Evolutionary conservation across 92 coral and sea anemone species (phyloP), one percentile per base, ranked within the genome.

Genomic region (Epizoanthus scotinus): DNA sequence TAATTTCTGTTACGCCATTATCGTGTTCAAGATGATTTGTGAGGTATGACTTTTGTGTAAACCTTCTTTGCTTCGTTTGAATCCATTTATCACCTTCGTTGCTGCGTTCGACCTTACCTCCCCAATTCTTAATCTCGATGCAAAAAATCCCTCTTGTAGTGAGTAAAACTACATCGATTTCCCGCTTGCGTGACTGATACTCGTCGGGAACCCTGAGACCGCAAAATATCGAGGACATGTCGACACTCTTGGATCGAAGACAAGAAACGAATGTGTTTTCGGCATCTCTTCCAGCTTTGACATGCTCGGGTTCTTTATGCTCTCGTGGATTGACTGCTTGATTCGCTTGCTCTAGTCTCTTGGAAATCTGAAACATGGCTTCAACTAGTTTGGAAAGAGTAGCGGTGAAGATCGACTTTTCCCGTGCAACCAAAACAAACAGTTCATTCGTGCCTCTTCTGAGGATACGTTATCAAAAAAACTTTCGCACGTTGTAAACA

Each of bases 121-220:
- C 77, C 98, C 98, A 93, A 28, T 90, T 93, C 78, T 95, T 95
- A 17, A 95, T 84, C 59, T 95, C 99, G 31, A 95, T 84, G 65
- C 96, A 89, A 55, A 89, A 86, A 27, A 95, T 87, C 20, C 99
- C 99, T 54, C 86, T 86, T 22, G 42, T 79, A 50, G 85, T 89
- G 20, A 95, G 86, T 65, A 95, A 80, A 73, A 95, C 99, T 6
- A 93, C 86, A 64, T 95, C 99, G 26, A 95, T 93, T 71, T 95
- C 99, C 42, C 95, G 85, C 77, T 86, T 93, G 72, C 99, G 86
- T 3, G 98, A 86, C 79, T 91, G 94, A 72, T 95, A 95, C 71
- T 90, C 91, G 53, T 95, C 99, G 24, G 99, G 98, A 56, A 95
- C 88, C 28, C 99, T 88, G 67, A 95, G 89, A 28, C 92, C 94